Conservation (phyloP, 92 coral and sea anemone genomes). For the Palythoa grandis region DNA sequence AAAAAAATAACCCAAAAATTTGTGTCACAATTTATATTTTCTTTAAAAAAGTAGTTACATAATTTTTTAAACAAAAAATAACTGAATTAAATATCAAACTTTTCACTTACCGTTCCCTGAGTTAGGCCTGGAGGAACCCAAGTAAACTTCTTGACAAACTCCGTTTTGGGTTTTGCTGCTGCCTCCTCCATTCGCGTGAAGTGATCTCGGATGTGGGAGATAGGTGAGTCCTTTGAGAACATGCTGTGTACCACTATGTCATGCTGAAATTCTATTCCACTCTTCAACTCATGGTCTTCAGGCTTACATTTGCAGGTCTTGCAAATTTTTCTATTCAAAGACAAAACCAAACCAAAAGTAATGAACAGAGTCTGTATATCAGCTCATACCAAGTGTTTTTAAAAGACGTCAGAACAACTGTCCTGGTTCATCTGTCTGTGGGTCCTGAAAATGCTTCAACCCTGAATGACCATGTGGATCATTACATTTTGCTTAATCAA, state of each 20-base stretch:
- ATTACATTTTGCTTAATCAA: too few relatives aligned
- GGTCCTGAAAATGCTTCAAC: too few relatives aligned
- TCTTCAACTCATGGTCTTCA: slow-evolving; percentile 95
- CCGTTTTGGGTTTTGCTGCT: slow-evolving; percentile 70
- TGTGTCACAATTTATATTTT: too few relatives aligned
- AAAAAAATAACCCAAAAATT: too few relatives aligned
- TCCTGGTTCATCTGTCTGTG: too few relatives aligned
- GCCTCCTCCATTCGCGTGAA: slow-evolving; percentile 75
- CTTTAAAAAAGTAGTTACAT: too few relatives aligned
- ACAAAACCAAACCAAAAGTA: not conserved
- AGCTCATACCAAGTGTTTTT: not conserved
- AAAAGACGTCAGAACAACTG: not conserved
- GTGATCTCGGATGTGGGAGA: slow-evolving; percentile 79
- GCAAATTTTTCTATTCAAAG: slow-evolving; percentile 85
- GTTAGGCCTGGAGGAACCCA: slow-evolving; percentile 97
- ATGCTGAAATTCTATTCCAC: slow-evolving; percentile 86
- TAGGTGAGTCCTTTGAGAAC: slow-evolving; percentile 80
- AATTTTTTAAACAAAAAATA: not conserved
- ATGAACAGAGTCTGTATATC: not conserved
- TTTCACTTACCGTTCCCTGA: slow-evolving; percentile 84
- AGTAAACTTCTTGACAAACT: slow-evolving; percentile 84
- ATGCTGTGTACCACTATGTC: slow-evolving; percentile 78
- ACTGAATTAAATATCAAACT: not conserved
- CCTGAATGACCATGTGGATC: too few relatives aligned
- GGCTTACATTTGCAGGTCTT: slow-evolving; percentile 96